phyloP scores from a whole-genome alignment of 2,888 invertebrate genomes.

The Chrysina gloriosa region DNA sequence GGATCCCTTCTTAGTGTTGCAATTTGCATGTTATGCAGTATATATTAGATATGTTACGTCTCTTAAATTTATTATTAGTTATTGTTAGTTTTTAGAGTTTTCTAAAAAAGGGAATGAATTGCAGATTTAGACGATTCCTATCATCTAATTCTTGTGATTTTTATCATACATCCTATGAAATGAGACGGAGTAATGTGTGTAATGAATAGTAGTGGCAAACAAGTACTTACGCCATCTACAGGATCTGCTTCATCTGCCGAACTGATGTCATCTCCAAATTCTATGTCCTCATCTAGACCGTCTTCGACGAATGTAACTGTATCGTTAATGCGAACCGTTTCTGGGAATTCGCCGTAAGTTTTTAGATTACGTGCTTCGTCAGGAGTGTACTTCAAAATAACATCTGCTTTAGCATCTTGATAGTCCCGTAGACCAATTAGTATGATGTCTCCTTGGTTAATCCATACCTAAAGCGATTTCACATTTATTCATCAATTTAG shows the following conservation, averaged over 20 bases:
- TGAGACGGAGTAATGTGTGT: too few species aligned
- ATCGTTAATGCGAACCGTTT: slow-evolving; percentile 97
- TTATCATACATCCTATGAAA: too few species aligned
- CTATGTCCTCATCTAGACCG: slow-evolving; percentile 96
- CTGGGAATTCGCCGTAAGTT: slow-evolving; percentile 98
- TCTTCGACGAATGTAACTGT: slow-evolving; percentile 95
- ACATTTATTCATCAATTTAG: too few species aligned
- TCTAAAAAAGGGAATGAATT: too few species aligned
- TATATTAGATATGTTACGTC: too few species aligned
- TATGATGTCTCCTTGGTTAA: slow-evolving; percentile 98
- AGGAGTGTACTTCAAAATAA: slow-evolving; percentile 98
- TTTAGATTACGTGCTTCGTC: slow-evolving; percentile 99
- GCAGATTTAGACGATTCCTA: too few species aligned
- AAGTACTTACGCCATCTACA: slow-evolving; percentile 67
- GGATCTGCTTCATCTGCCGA: slow-evolving; percentile 88
- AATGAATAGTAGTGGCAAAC: background rate
- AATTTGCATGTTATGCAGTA: too few species aligned
- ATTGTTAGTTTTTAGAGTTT: too few species aligned
- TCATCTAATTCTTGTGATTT: too few species aligned
- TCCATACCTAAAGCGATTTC: slow-evolving; percentile 84
- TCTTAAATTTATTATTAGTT: too few species aligned
- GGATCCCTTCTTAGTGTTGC: too few species aligned
- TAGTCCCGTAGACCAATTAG: slow-evolving; percentile 97
- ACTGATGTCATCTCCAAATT: slow-evolving; percentile 95
- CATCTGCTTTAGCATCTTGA: slow-evolving; percentile 98